Base-by-base conservation (phyloP, 2,797 vertebrate species). In the Diglossa cyanea region DNA sequence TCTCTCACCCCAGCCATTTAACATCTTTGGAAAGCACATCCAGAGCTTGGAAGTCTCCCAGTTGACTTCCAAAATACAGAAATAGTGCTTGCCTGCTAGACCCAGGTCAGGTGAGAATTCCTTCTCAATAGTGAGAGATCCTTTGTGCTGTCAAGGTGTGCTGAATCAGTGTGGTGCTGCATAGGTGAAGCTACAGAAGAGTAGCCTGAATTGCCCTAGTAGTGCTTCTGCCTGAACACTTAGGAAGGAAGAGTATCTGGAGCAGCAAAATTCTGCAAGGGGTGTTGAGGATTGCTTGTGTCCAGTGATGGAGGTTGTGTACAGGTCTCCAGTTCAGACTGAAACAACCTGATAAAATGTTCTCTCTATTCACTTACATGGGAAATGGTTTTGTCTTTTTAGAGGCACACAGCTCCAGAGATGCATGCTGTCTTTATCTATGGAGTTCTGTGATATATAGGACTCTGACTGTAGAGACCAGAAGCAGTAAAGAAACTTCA, bases 51-150 rank as follows among this genome's bases (percentile, higher is more conserved):
- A 51, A 57, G 21, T 73, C 51, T 72, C 21, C 14, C 78, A 65
- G 33, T 31, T 77, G 55, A 30, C 31, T 74, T 40, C 6, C 39
- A 51, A 55, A 55, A 60, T 9, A 26, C 0, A 3, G 24, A 30
- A 4, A 2, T 31, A 35, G 12, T 1, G 1, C 28, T 73, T 68
- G 40, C 16, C 10, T 0, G 0, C 31, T 23, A n/a, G 73, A 55
- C 9, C 7, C 18, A 5, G 11, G 31, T 55, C 37, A 40, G 55
- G 20, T 53, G 42, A 10, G 2, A 60, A 28, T 42, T n/a, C 18
- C 1, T 3, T 55, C 63, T 53, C 35, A 13, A 4, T n/a, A 31
- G 23, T 9, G 35, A 58, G 67, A 20, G 0, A 4, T 37, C 30
- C 19, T 70, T 66, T 71, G 45, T 11, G 4, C 25, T 63, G 79